phyloP scores from a whole-genome alignment of 64 coral and sea anemone genomes.

The Montipora sp. region DNA sequence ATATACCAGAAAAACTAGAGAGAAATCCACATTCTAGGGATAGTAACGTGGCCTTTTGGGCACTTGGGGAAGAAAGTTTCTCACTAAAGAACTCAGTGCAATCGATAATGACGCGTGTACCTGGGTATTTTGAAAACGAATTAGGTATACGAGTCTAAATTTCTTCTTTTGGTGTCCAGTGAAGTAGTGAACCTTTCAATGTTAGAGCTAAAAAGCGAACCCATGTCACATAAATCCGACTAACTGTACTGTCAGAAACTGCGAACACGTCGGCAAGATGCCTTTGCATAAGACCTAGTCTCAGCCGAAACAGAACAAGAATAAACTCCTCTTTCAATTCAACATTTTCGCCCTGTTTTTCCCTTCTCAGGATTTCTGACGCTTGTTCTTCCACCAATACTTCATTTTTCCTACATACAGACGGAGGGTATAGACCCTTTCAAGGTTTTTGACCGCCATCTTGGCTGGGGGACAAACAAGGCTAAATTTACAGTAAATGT shows the following conservation, averaged over 20 bases:
- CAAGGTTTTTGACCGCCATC: too few relatives aligned
- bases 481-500: too few relatives aligned
- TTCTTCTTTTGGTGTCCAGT: not conserved
- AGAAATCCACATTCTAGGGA: too few relatives aligned
- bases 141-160: too few relatives aligned
- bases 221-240: slow-evolving; percentile 34
- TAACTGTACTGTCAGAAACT: slow-evolving; percentile 10
- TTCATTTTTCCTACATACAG: not conserved
- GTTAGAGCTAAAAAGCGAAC: not conserved
- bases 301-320: slow-evolving; percentile 30
- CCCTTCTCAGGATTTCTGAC: not conserved
- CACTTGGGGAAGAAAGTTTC: too few relatives aligned
- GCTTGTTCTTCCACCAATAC: not conserved
- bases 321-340: slow-evolving; percentile 13
- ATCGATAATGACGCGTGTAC: too few relatives aligned
- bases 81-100: too few relatives aligned
- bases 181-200: slow-evolving; percentile 20
- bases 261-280: slow-evolving; percentile 26
- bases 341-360: not conserved
- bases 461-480: too few relatives aligned
- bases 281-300: not conserved
- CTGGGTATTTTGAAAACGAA: too few relatives aligned
- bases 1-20: too few relatives aligned
- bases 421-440: too few relatives aligned
- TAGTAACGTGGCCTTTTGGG: too few relatives aligned